A percentile compares a stretch with the other conserved stretches of the same genome.
phyloP scores from a whole-genome alignment of 2,888 invertebrate genomes.

The Ariolimax columbianus region DNA sequence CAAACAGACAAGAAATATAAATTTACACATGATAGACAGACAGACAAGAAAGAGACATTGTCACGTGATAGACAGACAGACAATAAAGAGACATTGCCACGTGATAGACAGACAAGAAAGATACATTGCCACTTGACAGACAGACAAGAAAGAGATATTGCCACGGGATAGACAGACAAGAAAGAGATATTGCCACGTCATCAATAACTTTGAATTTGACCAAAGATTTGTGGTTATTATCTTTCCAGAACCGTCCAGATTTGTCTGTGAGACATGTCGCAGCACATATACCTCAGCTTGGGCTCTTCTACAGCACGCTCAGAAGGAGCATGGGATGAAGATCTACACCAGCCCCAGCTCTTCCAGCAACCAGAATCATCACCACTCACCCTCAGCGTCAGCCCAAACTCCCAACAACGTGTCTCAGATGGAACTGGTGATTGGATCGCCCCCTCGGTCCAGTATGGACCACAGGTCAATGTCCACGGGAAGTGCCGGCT shows the following conservation, averaged over 20 bases:
- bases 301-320: slow-evolving; percentile 95
- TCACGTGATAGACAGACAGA: too few relatives aligned
- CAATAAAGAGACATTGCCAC: too few relatives aligned
- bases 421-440: slow-evolving; percentile 46
- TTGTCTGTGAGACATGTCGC: slow-evolving; percentile 95
- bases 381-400: slow-evolving; percentile 36
- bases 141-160: too few relatives aligned
- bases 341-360: slow-evolving; percentile 83
- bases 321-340: slow-evolving; percentile 94
- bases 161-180: too few relatives aligned
- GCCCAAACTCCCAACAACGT: slow-evolving; percentile 12
- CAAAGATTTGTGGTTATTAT: slow-evolving; percentile 28
- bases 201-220: too few relatives aligned
- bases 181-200: too few relatives aligned
- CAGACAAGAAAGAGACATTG: too few relatives aligned
- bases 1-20: too few relatives aligned
- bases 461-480: slow-evolving; percentile 53
- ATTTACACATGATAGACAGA: too few relatives aligned
- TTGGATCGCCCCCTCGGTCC: slow-evolving; percentile 48
- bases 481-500: slow-evolving; percentile 80
- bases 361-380: slow-evolving; percentile 51
- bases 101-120: too few relatives aligned
- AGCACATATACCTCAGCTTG: slow-evolving; percentile 95
- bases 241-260: slow-evolving; percentile 90
- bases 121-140: too few relatives aligned